A percentile compares a stretch with the other conserved stretches of the same genome.
Conservation (phyloP, 2,113 vertebrate genomes). For the Campylomormyrus tamandua region DNA sequence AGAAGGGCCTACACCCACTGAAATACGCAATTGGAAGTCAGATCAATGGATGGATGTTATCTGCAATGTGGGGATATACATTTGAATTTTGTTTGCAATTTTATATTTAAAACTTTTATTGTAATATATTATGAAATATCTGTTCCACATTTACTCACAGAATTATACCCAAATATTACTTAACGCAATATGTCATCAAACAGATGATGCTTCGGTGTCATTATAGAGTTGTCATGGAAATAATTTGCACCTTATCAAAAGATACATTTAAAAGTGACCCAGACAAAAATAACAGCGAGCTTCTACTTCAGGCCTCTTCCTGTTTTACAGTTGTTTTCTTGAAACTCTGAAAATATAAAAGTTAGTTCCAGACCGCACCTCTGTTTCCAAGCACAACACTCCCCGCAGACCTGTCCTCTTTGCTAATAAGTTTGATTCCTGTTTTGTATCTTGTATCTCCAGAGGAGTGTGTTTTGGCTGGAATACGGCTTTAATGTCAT, state of each 20-base stretch:
- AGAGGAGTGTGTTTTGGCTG: not conserved
- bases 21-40: not conserved
- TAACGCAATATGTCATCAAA: not conserved
- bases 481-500: not conserved
- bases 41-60: not conserved
- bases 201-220: not conserved
- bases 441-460: not conserved
- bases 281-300: not conserved
- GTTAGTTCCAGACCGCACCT: not conserved
- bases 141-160: not conserved
- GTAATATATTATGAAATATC: not conserved
- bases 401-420: not conserved
- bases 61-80: not conserved
- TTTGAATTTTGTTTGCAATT: not conserved
- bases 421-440: not conserved
- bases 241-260: not conserved
- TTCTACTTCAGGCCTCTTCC: not conserved
- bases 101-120: not conserved
- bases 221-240: not conserved
- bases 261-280: not conserved
- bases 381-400: not conserved
- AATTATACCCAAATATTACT: not conserved
- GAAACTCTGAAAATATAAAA: not conserved
- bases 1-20: not conserved
- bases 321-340: not conserved